Conservation (phyloP, 23 tunicate genomes). For the Ciona savignyi region DNA sequence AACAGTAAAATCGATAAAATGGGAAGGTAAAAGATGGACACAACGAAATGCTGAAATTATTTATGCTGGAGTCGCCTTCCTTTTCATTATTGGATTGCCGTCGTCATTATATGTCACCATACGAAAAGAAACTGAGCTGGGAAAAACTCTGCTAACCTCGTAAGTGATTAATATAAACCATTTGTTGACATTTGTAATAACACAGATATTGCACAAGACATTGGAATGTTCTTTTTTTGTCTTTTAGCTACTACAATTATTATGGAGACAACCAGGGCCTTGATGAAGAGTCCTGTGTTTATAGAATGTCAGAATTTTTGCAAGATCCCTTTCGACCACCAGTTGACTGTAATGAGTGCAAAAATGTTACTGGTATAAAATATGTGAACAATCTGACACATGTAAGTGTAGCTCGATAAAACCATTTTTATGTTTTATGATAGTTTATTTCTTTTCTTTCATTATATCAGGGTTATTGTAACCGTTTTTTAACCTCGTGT, state of each 20-base stretch:
- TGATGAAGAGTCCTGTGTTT: constrained; percentile 27
- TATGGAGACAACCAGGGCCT: neutral
- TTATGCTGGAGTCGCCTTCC: constrained; percentile 14
- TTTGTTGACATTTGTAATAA: too few species aligned
- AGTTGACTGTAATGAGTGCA: constrained; percentile 60
- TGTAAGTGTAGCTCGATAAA: constrained; percentile 14
- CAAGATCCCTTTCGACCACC: constrained; percentile 73
- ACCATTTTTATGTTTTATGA: neutral
- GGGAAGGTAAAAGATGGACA: constrained; percentile 16
- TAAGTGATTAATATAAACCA: constrained; percentile 12
- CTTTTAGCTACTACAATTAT: neutral
- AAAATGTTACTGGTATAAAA: constrained; percentile 37
- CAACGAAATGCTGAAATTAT: constrained; percentile 12
- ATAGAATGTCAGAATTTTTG: constrained; percentile 14
- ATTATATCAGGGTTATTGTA: neutral
- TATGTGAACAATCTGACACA: constrained; percentile 32
- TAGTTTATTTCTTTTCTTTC: neutral
- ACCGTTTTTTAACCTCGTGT: neutral
- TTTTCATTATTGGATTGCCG: constrained; percentile 31
- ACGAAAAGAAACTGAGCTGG: constrained; percentile 17
- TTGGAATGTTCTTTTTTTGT: too few species aligned
- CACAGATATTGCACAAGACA: too few species aligned
- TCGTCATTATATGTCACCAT: constrained; percentile 19
- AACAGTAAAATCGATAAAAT: constrained; percentile 28
- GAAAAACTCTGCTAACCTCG: constrained; percentile 23